Percentiles rank a stretch among this genome's conserved stretches.
These are phyloP conservation scores for Pycnomerus fuliginosus DNA, from an alignment of 2,888 invertebrate genomes.

Conservation along the genomic window DNA sequence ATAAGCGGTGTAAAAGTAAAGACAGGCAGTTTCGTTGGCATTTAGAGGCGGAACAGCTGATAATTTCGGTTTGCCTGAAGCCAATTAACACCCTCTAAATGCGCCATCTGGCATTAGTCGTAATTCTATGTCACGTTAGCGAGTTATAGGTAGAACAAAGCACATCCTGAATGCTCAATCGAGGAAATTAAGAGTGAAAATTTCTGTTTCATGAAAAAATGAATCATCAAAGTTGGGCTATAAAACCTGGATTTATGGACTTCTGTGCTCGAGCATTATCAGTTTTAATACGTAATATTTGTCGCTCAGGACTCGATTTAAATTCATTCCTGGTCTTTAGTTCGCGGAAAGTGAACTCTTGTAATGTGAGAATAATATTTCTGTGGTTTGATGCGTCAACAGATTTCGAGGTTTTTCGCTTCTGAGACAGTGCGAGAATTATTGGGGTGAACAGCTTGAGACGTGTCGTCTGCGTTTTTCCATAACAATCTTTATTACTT, in stretches of 20 bases:
- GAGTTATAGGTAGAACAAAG: too few species aligned
- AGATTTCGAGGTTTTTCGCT: too few species aligned
- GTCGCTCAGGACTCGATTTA: background rate
- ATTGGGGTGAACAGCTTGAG: too few species aligned
- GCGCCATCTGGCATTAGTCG: constrained; percentile 19
- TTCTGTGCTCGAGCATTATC: background rate
- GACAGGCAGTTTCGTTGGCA: constrained; percentile 16
- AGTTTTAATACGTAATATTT: background rate
- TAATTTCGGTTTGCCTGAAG: constrained; percentile 26
- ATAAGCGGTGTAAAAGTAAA: constrained; percentile 10
- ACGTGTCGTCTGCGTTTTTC: too few species aligned
- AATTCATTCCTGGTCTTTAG: background rate
- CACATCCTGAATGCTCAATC: background rate
- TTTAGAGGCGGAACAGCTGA: constrained; percentile 24
- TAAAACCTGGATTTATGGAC: background rate
- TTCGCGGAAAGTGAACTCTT: too few species aligned
- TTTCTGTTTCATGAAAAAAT: background rate
- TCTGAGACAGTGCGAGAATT: too few species aligned
- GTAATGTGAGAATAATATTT: too few species aligned
- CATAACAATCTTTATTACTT: too few species aligned
- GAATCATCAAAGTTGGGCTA: background rate
- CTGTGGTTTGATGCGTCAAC: too few species aligned
- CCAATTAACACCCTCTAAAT: constrained; percentile 28
- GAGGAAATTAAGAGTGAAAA: background rate
- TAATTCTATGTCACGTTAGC: constrained; percentile 17